A percentile compares a stretch with the other conserved stretches of the same genome.
phyloP scores from a whole-genome alignment of 64 coral and sea anemone species.

The Cladopsammia gracilis region DNA sequence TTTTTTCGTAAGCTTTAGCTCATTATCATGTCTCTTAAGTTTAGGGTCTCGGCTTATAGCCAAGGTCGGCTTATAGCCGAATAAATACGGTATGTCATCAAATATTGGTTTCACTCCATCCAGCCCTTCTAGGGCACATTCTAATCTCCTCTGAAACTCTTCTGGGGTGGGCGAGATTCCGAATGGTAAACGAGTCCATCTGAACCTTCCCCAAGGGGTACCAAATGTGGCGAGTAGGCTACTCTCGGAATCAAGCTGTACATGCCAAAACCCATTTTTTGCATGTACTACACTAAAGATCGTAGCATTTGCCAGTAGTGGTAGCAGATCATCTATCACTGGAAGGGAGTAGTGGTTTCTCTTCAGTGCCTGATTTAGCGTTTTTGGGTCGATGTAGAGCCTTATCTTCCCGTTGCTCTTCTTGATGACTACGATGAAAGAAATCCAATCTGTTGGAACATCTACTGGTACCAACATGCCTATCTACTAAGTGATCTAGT shows the following conservation, averaged over 20 bases:
- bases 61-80: too few species aligned
- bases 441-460: too few species aligned
- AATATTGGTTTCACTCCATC: constrained; percentile 16
- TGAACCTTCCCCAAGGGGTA: constrained; percentile 56
- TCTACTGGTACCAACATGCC: constrained; percentile 56
- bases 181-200: constrained; percentile 50
- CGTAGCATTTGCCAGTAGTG: constrained; percentile 11
- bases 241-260: constrained; percentile 35
- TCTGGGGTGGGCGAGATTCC: constrained; percentile 57
- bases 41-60: too few species aligned
- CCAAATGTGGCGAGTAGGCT: constrained; percentile 48
- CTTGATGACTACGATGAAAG: constrained; percentile 7
- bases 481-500: constrained; percentile 34
- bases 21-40: too few species aligned
- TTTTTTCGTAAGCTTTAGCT: too few species aligned
- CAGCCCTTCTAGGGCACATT: constrained; percentile 17
- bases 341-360: constrained; percentile 50
- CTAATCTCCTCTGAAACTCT: constrained; percentile 62
- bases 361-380: constrained; percentile 57
- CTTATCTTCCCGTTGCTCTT: constrained; percentile 53
- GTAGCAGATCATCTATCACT: constrained; percentile 49
- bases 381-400: constrained; percentile 45
- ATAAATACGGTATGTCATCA: too few species aligned
- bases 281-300: constrained; percentile 60
- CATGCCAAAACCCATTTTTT: constrained; percentile 64